Evolutionary conservation across 2,113 vertebrate species (phyloP).

Genomic region (Halichoerus grypus): DNA sequence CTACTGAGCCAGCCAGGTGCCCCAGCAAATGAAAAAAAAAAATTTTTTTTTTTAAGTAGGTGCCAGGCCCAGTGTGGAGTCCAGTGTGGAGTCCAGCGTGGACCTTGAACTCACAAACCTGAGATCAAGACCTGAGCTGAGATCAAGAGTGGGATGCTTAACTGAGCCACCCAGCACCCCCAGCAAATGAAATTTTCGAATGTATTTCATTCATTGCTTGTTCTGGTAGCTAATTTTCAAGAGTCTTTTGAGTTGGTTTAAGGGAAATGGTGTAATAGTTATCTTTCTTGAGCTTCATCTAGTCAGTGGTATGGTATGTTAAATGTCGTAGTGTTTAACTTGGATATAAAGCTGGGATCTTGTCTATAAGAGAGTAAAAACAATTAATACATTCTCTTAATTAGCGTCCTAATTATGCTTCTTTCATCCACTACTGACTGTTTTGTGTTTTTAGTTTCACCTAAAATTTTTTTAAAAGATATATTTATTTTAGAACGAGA

Average conservation of each 20-base stretch:
- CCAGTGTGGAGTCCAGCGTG: not conserved
- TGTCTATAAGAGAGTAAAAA: not conserved
- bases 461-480: not conserved
- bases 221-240: slow-evolving; percentile 18
- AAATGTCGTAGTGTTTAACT: not conserved
- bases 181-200: slow-evolving; percentile 18
- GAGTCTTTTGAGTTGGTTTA: slow-evolving; percentile 37
- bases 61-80: not conserved
- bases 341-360: not conserved
- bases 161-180: not conserved
- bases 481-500: not conserved
- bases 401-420: not conserved
- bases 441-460: slow-evolving; percentile 16
- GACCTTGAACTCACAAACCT: not conserved
- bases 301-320: not conserved
- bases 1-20: not conserved
- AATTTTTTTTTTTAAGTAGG: not conserved
- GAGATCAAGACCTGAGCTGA: not conserved
- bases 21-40: not conserved
- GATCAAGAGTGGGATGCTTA: not conserved
- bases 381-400: not conserved
- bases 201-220: not conserved
- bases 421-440: not conserved
- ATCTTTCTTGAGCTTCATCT: not conserved
- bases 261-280: not conserved